Evolutionary conservation across 1,140 invertebrate genomes (phyloP).

Genomic region (Drosophila leontia): DNA sequence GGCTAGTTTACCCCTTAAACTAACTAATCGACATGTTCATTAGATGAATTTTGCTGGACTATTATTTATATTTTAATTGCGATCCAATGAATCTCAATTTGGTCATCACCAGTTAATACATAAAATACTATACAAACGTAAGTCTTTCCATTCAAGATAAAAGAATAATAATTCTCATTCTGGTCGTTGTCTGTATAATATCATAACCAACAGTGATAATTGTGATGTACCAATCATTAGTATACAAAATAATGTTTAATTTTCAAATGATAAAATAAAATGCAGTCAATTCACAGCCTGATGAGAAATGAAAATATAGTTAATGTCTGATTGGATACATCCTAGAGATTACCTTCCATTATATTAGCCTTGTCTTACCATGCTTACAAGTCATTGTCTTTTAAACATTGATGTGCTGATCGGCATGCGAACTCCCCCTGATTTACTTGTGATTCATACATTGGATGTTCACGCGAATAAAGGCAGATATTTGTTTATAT

Average conservation of each 20-base stretch:
- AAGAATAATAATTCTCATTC: neutral
- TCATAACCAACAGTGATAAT: neutral
- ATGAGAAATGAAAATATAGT: neutral
- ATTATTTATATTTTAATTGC: slow-evolving; percentile 1
- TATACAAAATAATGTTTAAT: neutral
- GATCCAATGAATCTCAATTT: slow-evolving; percentile 6
- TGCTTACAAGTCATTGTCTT: neutral
- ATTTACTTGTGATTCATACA: neutral
- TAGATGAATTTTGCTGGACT: slow-evolving; percentile 14
- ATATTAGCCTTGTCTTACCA: neutral
- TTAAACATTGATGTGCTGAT: neutral
- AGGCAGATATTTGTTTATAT: neutral
- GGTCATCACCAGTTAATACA: neutral
- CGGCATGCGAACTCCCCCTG: neutral
- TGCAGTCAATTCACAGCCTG: neutral
- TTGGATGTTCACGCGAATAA: neutral
- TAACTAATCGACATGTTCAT: slow-evolving; percentile 18
- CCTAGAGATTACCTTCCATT: neutral
- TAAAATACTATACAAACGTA: neutral
- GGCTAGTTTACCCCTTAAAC: slow-evolving; percentile 1
- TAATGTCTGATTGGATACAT: neutral
- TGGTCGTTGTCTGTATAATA: neutral
- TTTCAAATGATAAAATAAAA: neutral
- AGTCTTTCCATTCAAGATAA: neutral
- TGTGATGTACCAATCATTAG: neutral